A percentile compares a stretch with the other conserved stretches of the same genome.
These are phyloP conservation scores for Macrobrachium nipponense DNA, from an alignment of 1,140 invertebrate species.

Conservation along the genomic window DNA sequence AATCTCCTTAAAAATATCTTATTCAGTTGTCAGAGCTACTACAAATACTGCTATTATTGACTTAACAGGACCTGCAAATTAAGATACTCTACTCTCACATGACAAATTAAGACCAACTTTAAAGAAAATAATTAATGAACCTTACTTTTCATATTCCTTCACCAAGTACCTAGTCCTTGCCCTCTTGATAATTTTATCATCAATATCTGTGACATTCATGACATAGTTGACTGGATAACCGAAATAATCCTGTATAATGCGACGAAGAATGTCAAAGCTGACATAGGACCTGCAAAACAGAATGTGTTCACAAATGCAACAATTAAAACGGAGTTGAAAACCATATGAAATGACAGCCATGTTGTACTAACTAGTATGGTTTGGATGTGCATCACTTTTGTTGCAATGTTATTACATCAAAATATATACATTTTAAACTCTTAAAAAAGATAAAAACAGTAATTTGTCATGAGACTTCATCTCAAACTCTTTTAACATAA, in stretches of 20 bases:
- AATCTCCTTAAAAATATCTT: no score
- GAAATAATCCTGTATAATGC: conserved; percentile 94
- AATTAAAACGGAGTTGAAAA: no score
- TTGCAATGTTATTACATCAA: no score
- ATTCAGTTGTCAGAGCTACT: no score
- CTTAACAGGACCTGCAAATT: not conserved
- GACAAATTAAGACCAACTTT: not conserved
- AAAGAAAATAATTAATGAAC: not conserved
- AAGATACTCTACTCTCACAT: not conserved
- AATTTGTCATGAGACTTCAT: no score
- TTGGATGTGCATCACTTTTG: no score
- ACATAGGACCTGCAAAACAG: conserved; percentile 87
- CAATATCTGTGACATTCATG: conserved; percentile 99
- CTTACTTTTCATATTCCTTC: conserved; percentile 79
- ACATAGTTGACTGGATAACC: conserved; percentile 95
- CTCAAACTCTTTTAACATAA: no score
- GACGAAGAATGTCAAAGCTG: conserved; percentile 96
- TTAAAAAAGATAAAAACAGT: no score
- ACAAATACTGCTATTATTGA: no score
- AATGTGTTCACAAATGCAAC: not conserved
- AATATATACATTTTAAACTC: no score
- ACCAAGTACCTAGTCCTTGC: conserved; percentile 93
- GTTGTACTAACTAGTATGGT: no score
- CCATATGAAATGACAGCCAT: no score
- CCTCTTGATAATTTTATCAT: conserved; percentile 98